Conservation (phyloP, 1,140 invertebrate genomes). For the Latrodectus geometricus region DNA sequence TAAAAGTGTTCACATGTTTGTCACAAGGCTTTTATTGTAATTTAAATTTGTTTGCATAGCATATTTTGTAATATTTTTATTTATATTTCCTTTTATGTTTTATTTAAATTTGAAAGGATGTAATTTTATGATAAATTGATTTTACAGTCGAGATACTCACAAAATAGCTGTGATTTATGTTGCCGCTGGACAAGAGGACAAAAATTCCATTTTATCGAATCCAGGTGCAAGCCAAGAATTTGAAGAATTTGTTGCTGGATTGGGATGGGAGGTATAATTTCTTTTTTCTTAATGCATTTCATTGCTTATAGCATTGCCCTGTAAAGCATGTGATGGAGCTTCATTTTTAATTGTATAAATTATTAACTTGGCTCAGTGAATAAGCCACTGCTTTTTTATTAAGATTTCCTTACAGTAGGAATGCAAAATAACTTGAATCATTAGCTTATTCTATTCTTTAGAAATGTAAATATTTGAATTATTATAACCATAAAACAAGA, state of each 20-base stretch:
- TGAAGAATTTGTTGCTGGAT: slow-evolving; percentile 92
- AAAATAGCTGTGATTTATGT: slow-evolving; percentile 99
- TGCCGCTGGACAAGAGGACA: slow-evolving; percentile 95
- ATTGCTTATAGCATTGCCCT: not conserved
- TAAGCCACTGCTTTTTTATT: no score
- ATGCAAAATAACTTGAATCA: no score
- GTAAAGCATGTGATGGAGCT: not conserved
- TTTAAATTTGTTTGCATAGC: no score
- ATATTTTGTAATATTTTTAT: no score
- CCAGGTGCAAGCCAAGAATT: slow-evolving; percentile 88
- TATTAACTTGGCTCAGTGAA: not conserved
- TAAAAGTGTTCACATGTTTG: no score
- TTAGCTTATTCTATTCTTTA: no score
- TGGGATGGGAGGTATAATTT: slow-evolving; percentile 90
- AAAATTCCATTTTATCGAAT: slow-evolving; percentile 88
- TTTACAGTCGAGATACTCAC: slow-evolving; percentile 89
- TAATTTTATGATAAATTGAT: slow-evolving; percentile 18
- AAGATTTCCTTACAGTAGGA: no score
- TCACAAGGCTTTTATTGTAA: no score
- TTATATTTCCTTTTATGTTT: no score
- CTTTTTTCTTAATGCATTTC: slow-evolving; percentile 14
- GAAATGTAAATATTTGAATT: no score
- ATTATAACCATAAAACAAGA: no score
- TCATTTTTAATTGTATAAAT: not conserved
- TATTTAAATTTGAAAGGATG: no score